Evolutionary conservation across 2,113 vertebrate genomes (phyloP).

Genomic region (Zosterops hypoxanthus): DNA sequence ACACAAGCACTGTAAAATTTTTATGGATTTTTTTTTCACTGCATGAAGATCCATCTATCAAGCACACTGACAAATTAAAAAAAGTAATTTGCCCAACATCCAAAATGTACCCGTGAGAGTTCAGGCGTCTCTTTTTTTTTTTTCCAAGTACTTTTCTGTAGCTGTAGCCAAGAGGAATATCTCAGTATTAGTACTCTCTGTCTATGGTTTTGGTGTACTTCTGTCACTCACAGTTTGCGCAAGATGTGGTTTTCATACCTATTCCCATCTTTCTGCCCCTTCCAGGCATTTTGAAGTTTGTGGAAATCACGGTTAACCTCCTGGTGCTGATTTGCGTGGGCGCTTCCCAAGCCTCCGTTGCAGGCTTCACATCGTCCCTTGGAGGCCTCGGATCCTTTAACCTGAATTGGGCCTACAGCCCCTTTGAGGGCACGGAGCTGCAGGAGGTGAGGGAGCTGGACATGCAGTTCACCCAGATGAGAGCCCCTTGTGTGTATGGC

Average conservation of each 20-base stretch:
- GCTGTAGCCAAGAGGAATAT: background rate
- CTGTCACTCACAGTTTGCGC: background rate
- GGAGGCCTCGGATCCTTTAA: slow-evolving; percentile 73
- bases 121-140: background rate
- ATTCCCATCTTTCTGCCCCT: background rate
- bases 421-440: slow-evolving; percentile 86
- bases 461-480: slow-evolving; percentile 87
- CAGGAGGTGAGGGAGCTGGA: slow-evolving; percentile 81
- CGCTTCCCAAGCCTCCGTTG: slow-evolving; percentile 76
- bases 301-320: slow-evolving; percentile 75
- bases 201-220: background rate
- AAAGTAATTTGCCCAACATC: background rate
- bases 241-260: background rate
- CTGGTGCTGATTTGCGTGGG: slow-evolving; percentile 83
- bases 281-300: slow-evolving; percentile 81
- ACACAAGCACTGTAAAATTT: slow-evolving; percentile 23
- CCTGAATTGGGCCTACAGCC: slow-evolving; percentile 75
- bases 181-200: background rate
- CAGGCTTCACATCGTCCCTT: slow-evolving; percentile 75
- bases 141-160: background rate
- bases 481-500: slow-evolving; percentile 84
- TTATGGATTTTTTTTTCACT: slow-evolving; percentile 23
- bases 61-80: slow-evolving; percentile 35
- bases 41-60: slow-evolving; percentile 14
- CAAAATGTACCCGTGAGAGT: background rate